Base-by-base conservation (phyloP, 2,113 vertebrate genomes). In the Variabilichromis moorii region DNA sequence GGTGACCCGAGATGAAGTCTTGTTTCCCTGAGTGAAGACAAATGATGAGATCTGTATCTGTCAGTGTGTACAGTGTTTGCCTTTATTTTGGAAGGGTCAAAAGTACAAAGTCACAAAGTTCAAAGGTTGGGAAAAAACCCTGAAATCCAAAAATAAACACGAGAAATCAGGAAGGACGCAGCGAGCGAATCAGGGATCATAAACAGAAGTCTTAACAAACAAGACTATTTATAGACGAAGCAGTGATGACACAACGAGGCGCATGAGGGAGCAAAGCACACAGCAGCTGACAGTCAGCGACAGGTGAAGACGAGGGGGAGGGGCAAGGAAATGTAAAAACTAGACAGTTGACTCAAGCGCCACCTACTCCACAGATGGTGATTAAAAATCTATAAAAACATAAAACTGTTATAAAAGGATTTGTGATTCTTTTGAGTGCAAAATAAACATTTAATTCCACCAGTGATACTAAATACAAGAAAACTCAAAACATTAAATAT, bases 401-500 rank as follows among this genome's bases (percentile, higher is more conserved):
- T 19, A 3, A 63, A 63, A 33, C 59, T 4, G 59, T 33, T 63
- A 4, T 63, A 33, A 0, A 35, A 35, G 59, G 59, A 11, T 0
- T 2, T n/a, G 28, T 63, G 28, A 19, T 63, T 19, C 16, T 1
- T 63, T 11, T 33, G 16, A 10, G 16, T 63, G 59, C 57, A 61
- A 61, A 61, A 61, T 33, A 19, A 61, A 61, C 9, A 19, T 61
- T 61, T 10, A 19, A 4, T 19, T 61, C 28, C 28, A 24, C 4
- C 12, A 0, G 5, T 21, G 35, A 24, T 6, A 42, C 63, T n/a
- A 35, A 66, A 35, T n/a, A 40, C 35, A 24, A 14, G 35, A 24
- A 40, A 2, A 63, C 9, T 19, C 57, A 31, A 31, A 35, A n/a
- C 33, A 66, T 2, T 0, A 11, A 37, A 66, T 68, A 13, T 12